Evolutionary conservation across 2,797 vertebrate species (phyloP).

Genomic region (Coregonus sp.): DNA sequence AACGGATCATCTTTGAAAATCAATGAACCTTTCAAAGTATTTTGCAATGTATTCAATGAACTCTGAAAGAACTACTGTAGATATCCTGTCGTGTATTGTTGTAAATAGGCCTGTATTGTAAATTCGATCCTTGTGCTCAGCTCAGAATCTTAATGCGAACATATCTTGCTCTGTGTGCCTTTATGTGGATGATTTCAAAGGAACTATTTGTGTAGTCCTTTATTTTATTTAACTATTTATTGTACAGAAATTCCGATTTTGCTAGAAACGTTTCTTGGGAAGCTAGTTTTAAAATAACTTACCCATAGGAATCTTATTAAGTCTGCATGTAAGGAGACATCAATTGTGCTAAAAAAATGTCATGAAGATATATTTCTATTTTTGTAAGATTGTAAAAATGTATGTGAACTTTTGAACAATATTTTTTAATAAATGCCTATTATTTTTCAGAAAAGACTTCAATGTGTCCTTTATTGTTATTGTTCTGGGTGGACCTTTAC

Average conservation of each 20-base stretch:
- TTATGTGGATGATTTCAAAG: background rate
- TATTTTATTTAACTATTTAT: background rate
- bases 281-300: conserved; percentile 11
- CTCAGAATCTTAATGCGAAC: background rate
- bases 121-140: background rate
- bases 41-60: background rate
- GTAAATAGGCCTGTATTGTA: background rate
- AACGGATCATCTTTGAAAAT: too few species aligned
- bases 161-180: background rate
- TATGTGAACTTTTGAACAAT: conserved; percentile 56
- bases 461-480: too few species aligned
- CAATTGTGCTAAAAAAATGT: conserved; percentile 54
- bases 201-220: background rate
- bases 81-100: background rate
- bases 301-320: background rate
- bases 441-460: background rate
- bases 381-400: conserved; percentile 64
- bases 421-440: conserved; percentile 47
- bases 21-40: background rate
- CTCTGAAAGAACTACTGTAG: background rate
- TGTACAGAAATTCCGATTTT: conserved; percentile 28
- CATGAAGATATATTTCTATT: conserved; percentile 72
- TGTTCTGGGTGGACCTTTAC: too few species aligned
- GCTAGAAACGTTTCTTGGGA: conserved; percentile 25
- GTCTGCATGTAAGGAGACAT: conserved; percentile 48